A percentile compares a stretch with the other conserved stretches of the same genome.
Evolutionary conservation across 2,888 invertebrate genomes (phyloP).

Genomic region (Boloria euphrosyne): DNA sequence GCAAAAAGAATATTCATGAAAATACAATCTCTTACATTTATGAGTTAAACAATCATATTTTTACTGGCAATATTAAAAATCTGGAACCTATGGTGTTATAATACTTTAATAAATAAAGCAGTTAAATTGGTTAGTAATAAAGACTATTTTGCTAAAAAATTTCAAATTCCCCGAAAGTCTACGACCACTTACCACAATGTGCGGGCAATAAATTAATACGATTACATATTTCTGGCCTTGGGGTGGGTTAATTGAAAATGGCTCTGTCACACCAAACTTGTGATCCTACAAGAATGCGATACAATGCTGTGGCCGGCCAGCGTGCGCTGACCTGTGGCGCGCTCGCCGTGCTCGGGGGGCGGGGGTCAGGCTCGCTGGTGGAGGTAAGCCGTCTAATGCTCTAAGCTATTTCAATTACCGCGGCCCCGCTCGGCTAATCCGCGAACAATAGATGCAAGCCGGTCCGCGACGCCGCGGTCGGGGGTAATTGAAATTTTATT

Average conservation of each 20-base stretch:
- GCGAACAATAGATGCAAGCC: constrained; percentile 47
- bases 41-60: too few relatives aligned
- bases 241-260: constrained; percentile 49
- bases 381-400: constrained; percentile 61
- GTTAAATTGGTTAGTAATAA: too few relatives aligned
- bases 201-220: constrained; percentile 47
- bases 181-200: constrained; percentile 24
- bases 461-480: constrained; percentile 31
- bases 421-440: constrained; percentile 48
- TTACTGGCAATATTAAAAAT: too few relatives aligned
- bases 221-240: constrained; percentile 43
- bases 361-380: constrained; percentile 52
- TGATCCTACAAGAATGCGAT: constrained; percentile 50
- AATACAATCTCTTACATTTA: too few relatives aligned
- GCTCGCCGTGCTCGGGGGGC: constrained; percentile 25
- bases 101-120: too few relatives aligned
- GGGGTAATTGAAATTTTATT: constrained; percentile 49
- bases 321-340: constrained; percentile 22
- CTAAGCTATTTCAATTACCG: constrained; percentile 61
- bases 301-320: constrained; percentile 37
- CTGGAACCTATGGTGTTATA: too few relatives aligned
- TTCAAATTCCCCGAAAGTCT: constrained; percentile 8
- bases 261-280: constrained; percentile 47
- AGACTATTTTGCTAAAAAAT: neutral
- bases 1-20: too few relatives aligned